Conservation (phyloP, 2,797 vertebrate genomes). For the Decapterus maruadsi region DNA sequence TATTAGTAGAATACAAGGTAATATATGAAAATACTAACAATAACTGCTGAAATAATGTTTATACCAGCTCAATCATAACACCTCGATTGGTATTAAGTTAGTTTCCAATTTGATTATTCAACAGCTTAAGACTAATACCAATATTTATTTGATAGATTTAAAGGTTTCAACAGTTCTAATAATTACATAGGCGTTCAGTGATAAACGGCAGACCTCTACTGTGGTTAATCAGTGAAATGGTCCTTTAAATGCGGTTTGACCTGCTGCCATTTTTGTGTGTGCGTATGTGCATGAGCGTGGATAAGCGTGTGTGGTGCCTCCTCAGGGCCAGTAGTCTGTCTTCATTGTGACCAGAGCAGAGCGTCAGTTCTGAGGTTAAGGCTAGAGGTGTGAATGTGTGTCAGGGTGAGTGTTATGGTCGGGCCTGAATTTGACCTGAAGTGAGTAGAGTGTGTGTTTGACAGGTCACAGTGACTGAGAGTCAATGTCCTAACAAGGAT, state of each 20-base stretch:
- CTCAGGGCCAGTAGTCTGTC: no score
- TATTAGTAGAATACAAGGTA: background rate
- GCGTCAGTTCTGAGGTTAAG: no score
- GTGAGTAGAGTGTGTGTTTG: no score
- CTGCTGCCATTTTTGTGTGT: background rate
- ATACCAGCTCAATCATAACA: background rate
- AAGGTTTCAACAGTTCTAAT: background rate
- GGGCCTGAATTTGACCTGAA: no score
- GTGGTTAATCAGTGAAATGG: background rate
- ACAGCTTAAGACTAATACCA: background rate
- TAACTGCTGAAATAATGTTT: background rate
- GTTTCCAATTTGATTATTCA: no score
- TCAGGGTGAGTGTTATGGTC: no score
- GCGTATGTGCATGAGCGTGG: background rate
- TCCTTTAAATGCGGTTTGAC: conserved; percentile 11
- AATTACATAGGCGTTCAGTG: background rate
- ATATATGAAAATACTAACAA: background rate
- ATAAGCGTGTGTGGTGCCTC: background rate
- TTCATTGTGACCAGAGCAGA: no score
- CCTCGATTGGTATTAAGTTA: background rate
- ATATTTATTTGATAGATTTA: background rate
- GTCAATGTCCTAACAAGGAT: no score
- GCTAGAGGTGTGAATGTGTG: no score
- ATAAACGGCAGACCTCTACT: background rate
- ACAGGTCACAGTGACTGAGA: no score